phyloP scores from a whole-genome alignment of 1,140 invertebrate species.

The Scaptomyza hsui region DNA sequence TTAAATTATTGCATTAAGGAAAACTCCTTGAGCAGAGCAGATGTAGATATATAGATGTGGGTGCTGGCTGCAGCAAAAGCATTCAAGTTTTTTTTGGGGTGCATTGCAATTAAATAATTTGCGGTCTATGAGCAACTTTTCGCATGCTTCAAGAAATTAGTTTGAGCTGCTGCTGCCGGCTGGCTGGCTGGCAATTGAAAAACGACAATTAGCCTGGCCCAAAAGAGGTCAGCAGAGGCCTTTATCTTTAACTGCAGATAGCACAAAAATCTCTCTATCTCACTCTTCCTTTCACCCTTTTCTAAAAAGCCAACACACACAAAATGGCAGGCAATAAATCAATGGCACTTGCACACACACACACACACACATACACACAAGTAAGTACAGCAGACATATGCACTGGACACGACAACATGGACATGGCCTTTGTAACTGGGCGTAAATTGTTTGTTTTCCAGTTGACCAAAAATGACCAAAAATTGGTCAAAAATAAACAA shows the following conservation, averaged over 20 bases:
- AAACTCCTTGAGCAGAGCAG: slow-evolving; percentile 62
- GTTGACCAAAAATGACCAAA: slow-evolving; percentile 34
- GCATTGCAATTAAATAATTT: slow-evolving; percentile 79
- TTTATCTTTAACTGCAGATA: slow-evolving; percentile 65
- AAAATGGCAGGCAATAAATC: slow-evolving; percentile 73
- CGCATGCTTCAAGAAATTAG: slow-evolving; percentile 62
- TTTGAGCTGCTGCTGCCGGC: slow-evolving; percentile 35
- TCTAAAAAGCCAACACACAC: slow-evolving; percentile 47
- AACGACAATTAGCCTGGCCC: slow-evolving; percentile 76
- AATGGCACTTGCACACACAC: slow-evolving; percentile 51
- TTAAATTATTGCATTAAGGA: slow-evolving; percentile 78
- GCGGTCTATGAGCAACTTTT: slow-evolving; percentile 68
- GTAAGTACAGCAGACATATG: slow-evolving; percentile 9
- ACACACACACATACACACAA: neutral
- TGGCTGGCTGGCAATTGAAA: slow-evolving; percentile 61
- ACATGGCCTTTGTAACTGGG: slow-evolving; percentile 14
- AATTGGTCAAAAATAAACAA: slow-evolving; percentile 27
- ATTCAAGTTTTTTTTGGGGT: slow-evolving; percentile 48
- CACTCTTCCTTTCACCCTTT: slow-evolving; percentile 8
- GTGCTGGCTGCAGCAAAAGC: neutral
- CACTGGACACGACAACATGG: slow-evolving; percentile 18
- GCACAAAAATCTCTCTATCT: slow-evolving; percentile 33
- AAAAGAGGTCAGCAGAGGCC: slow-evolving; percentile 56
- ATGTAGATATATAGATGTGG: neutral
- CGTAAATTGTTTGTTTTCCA: slow-evolving; percentile 49